These are phyloP conservation scores for Diarsia dahlii DNA, from an alignment of 2,888 invertebrate species.

Conservation along the genomic window DNA sequence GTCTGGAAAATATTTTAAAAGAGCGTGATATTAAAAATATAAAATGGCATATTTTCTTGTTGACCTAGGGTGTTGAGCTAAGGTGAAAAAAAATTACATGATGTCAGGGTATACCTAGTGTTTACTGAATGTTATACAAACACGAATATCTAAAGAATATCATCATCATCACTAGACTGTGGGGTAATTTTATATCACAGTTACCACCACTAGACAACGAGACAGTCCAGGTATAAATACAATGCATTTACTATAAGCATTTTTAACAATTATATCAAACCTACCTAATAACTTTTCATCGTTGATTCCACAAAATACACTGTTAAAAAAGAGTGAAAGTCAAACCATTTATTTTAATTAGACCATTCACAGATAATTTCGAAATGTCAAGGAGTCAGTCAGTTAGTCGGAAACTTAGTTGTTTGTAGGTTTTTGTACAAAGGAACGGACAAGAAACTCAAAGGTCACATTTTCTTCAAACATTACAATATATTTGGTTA, in stretches of 20 bases:
- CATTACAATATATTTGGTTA: not conserved
- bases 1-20: conserved; percentile 10
- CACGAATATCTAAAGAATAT: not conserved
- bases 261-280: no score
- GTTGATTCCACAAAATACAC: not conserved
- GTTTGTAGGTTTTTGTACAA: conserved; percentile 6
- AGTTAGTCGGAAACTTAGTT: conserved; percentile 16
- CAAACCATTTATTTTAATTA: conserved; percentile 42
- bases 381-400: conserved; percentile 19
- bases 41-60: conserved; percentile 23
- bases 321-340: conserved; percentile 25
- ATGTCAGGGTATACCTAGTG: not conserved
- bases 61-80: not conserved
- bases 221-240: no score
- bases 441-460: not conserved
- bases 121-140: not conserved
- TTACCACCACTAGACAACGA: no score
- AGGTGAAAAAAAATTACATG: not conserved
- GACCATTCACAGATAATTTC: conserved; percentile 34
- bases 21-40: conserved; percentile 31
- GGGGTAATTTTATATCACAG: no score
- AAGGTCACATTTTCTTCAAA: conserved; percentile 6
- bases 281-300: not conserved
- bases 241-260: no score
- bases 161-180: not conserved